phyloP scores from a whole-genome alignment of 2,797 vertebrate species.

The Pipistrellus kuhlii region DNA sequence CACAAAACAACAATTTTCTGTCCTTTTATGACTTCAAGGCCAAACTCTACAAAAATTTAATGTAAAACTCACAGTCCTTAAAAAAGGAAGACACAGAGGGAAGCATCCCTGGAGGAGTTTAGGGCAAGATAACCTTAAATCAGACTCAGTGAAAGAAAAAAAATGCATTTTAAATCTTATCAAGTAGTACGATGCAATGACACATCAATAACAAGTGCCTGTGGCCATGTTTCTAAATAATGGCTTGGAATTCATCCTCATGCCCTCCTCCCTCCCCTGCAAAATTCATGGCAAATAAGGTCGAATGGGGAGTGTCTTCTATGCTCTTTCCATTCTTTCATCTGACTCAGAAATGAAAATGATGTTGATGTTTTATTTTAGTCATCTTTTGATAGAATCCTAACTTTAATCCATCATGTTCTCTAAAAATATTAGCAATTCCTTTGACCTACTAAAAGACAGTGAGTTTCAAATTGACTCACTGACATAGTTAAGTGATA shows the following conservation, averaged over 20 bases:
- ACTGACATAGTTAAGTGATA: conserved; percentile 70
- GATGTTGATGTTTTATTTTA: conserved; percentile 72
- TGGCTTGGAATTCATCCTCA: conserved; percentile 54
- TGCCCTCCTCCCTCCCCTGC: conserved; percentile 20
- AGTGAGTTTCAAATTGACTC: conserved; percentile 59
- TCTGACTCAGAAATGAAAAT: conserved; percentile 62
- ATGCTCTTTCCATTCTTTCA: conserved; percentile 31
- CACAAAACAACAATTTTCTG: conserved; percentile 34
- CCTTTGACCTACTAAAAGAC: conserved; percentile 72
- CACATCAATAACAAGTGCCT: conserved; percentile 70
- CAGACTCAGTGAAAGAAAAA: conserved; percentile 65
- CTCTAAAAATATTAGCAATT: conserved; percentile 67
- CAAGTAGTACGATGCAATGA: conserved; percentile 60
- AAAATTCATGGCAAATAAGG: conserved; percentile 55
- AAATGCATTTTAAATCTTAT: conserved; percentile 64
- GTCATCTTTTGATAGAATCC: conserved; percentile 76
- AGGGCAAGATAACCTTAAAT: conserved; percentile 71
- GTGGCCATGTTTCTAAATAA: conserved; percentile 60
- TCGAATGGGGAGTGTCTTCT: conserved; percentile 67
- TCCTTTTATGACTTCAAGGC: conserved; percentile 49
- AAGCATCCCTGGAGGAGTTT: conserved; percentile 63
- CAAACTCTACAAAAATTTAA: conserved; percentile 54
- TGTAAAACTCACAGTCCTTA: conserved; percentile 59
- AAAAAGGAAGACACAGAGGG: conserved; percentile 77
- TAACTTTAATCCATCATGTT: conserved; percentile 26